Evolutionary conservation across 1,140 invertebrate genomes (phyloP).

Genomic region (Panagrolaimus sp.): DNA sequence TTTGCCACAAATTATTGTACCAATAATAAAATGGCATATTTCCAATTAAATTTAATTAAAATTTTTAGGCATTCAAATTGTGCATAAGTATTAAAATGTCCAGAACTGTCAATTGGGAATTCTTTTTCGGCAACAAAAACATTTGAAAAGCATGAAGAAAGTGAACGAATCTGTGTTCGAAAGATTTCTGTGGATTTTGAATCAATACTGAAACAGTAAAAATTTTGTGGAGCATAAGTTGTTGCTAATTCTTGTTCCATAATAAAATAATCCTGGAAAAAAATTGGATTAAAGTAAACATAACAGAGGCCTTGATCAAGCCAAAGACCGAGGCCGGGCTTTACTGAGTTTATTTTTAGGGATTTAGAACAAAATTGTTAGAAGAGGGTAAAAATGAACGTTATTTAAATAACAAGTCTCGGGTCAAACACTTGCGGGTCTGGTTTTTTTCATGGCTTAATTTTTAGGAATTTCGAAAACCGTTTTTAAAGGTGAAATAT

Average conservation of each 20-base stretch:
- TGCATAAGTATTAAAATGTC: slow-evolving; percentile 37
- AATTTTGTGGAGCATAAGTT: slow-evolving; percentile 45
- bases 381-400: too few relatives aligned
- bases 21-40: too few relatives aligned
- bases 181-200: slow-evolving; percentile 34
- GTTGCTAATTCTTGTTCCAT: slow-evolving; percentile 39
- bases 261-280: slow-evolving; percentile 39
- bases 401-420: too few relatives aligned
- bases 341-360: background rate
- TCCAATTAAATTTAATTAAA: slow-evolving; percentile 29
- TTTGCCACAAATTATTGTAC: too few relatives aligned
- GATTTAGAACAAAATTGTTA: too few relatives aligned
- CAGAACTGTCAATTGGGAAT: slow-evolving; percentile 33
- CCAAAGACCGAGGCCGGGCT: too few relatives aligned
- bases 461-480: too few relatives aligned
- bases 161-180: slow-evolving; percentile 29
- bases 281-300: background rate
- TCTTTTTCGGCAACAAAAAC: slow-evolving; percentile 34
- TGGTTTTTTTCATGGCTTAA: too few relatives aligned
- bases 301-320: background rate
- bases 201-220: slow-evolving; percentile 47
- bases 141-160: slow-evolving; percentile 43
- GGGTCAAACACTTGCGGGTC: too few relatives aligned
- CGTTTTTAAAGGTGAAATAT: too few relatives aligned
- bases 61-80: slow-evolving; percentile 34